These are phyloP conservation scores for Galbula dea DNA, from an alignment of 2,113 vertebrate genomes.

Conservation along the genomic window DNA sequence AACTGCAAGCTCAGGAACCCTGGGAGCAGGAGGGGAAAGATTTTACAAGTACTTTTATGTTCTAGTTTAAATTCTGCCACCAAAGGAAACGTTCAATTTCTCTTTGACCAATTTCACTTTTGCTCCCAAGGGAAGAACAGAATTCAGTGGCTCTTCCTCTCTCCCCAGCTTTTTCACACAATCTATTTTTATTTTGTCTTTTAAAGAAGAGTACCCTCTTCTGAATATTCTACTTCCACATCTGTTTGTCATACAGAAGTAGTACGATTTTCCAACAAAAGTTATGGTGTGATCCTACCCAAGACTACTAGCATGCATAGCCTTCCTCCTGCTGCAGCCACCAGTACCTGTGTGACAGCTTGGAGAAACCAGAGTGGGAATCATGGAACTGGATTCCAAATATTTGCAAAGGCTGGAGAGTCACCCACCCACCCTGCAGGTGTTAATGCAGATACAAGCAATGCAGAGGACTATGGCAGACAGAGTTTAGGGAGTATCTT, in stretches of 20 bases:
- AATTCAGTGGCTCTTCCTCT: neutral
- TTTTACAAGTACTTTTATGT: neutral
- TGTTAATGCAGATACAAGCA: neutral
- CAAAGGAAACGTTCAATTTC: neutral
- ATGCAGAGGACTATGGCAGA: neutral
- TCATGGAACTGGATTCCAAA: neutral
- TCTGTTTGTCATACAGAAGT: neutral
- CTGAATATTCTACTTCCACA: neutral
- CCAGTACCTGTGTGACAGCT: neutral
- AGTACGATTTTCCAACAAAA: neutral
- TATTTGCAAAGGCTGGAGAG: rapidly evolving
- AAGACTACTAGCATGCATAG: too few species aligned
- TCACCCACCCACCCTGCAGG: too few species aligned
- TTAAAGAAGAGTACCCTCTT: neutral
- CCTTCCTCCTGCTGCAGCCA: neutral
- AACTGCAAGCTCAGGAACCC: neutral
- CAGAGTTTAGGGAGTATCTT: neutral
- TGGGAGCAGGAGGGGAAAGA: neutral
- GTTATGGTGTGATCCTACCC: neutral
- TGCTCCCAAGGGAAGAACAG: neutral
- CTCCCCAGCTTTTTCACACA: neutral
- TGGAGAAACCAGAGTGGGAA: neutral
- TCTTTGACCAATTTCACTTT: neutral
- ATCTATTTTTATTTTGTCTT: neutral
- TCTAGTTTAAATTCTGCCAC: neutral